Base-by-base conservation (phyloP, 2,888 invertebrate species). In the Andrena dorsata region DNA sequence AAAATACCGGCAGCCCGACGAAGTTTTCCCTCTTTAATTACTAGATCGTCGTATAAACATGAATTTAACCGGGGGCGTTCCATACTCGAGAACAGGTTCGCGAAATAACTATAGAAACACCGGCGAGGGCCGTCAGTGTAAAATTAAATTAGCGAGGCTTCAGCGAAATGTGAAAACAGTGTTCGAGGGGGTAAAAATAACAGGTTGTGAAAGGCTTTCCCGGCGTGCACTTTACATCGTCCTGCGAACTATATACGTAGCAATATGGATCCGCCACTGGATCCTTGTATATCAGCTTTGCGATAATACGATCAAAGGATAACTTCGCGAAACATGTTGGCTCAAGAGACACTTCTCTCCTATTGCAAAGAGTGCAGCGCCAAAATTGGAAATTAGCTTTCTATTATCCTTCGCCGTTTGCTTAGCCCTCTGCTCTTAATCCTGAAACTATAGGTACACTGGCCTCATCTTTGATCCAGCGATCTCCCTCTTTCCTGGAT, bases 131-230 rank as follows among this genome's bases (percentile, higher is more conserved):
- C 73, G 63, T 69, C 64, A 60, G 76, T 72, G 71, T 75, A 53
- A 86, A 84, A 86, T 89, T 85, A 88, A 89, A 90, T 90, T 90
- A 89, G 84, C 75, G 60, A 80, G 84, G 82, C 88, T 87, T 86
- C 84, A 83, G 79, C 80, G 76, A 86, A 84, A 87, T 82, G 86
- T 78, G 85, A 79, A 82, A 85, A 86, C 85, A 82, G 60, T 74
- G 79, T 75, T 79, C 73, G 73, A 71, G 41, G 41, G 41, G 76
- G 80, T 86, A 83, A 88, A 80, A 88, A 86, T 88, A 88, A 88
- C 88, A 88, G 80, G 60, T 51, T 71, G 70, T 79, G 77, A 71
- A 85, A 79, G 64, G 80, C 78, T 78, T 79, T 35, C 32, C 72
- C 63, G 64, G 26, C 32, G 78, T 76, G 79, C 85, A 66, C 83